Evolutionary conservation across 2,888 invertebrate species (phyloP), one percentile per base, ranked within the genome.

Genomic region (Atrina japonica): DNA sequence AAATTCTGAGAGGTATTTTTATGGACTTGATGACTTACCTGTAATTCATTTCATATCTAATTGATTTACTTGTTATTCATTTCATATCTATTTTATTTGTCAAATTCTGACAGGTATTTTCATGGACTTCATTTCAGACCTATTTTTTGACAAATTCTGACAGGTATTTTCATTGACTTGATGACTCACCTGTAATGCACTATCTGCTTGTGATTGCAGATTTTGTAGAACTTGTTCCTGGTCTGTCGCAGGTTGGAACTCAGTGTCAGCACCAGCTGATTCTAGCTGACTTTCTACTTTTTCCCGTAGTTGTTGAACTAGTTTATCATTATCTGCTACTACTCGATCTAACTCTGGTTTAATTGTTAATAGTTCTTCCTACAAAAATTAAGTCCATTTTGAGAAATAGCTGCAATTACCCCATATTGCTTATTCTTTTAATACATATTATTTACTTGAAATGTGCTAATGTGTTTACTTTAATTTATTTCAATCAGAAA

Each of bases 181-280:
- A 0, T 21, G 7, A 1, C 16, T 67, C 60, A 86, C 86, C 80
- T 83, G 81, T 53, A 82, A 66, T 21, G 84, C 84, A 55, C 76
- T 69, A 30, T 83, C 78, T 6, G 86, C 74, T 72, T 88, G 88
- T 41, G 78, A 67, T 64, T 87, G 85, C 3, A 88, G 74, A 60
- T 86, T 87, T 43, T 77, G 75, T 43, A 87, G 29, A 30, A 86
- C 68, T 70, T 85, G 82, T 23, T 85, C 86, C 55, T 86, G 82
- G 23, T 69, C 75, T 23, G 68, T 68, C 29, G 75, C 27, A 41
- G 70, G 76, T 25, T 75, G 70, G 43, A 66, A 45, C 23, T 70
- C 73, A n/a, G 66, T 67, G 21, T 68, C 65, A 30, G 35, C 21
- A 21, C 52, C 61, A 11, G 29, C 60, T 23, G 41, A n/a, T 14